Evolutionary conservation across 1,140 invertebrate species (phyloP).

Genomic region (Halyomorpha halys): DNA sequence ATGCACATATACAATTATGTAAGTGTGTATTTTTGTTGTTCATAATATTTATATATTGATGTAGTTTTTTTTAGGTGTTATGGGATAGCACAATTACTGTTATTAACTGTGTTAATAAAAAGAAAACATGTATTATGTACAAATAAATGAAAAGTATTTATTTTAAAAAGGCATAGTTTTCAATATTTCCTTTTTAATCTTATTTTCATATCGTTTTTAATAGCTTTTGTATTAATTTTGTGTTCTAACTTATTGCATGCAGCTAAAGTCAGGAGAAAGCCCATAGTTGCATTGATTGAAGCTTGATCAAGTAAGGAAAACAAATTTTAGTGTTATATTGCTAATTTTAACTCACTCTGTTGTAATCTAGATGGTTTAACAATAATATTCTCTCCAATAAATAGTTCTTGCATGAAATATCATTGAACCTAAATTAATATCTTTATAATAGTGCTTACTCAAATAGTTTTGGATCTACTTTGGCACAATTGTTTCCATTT

Average conservation of each 20-base stretch:
- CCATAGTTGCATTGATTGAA: conserved; percentile 19
- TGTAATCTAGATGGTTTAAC: too few species aligned
- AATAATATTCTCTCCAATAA: too few species aligned
- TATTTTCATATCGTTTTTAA: not conserved
- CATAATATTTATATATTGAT: conserved; percentile 8
- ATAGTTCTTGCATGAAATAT: too few species aligned
- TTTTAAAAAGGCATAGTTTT: conserved; percentile 8
- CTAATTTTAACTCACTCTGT: not conserved
- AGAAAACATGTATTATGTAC: conserved; percentile 2
- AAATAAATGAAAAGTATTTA: not conserved
- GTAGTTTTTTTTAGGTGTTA: conserved; percentile 6
- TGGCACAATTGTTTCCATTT: too few species aligned
- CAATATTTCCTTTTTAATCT: conserved; percentile 14
- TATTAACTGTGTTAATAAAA: conserved; percentile 7
- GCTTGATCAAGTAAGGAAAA: conserved; percentile 18
- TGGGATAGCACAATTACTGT: conserved; percentile 9
- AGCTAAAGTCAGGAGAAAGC: conserved; percentile 22
- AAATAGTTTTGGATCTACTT: too few species aligned
- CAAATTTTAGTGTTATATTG: conserved; percentile 4
- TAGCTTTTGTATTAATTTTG: conserved; percentile 2
- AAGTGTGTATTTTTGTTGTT: conserved; percentile 2
- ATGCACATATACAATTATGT: conserved; percentile 8
- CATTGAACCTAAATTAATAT: too few species aligned
- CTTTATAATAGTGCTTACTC: too few species aligned
- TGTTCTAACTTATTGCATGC: conserved; percentile 23